Base-by-base conservation (phyloP, 2,797 vertebrate species). In the Hemibagrus guttatus region DNA sequence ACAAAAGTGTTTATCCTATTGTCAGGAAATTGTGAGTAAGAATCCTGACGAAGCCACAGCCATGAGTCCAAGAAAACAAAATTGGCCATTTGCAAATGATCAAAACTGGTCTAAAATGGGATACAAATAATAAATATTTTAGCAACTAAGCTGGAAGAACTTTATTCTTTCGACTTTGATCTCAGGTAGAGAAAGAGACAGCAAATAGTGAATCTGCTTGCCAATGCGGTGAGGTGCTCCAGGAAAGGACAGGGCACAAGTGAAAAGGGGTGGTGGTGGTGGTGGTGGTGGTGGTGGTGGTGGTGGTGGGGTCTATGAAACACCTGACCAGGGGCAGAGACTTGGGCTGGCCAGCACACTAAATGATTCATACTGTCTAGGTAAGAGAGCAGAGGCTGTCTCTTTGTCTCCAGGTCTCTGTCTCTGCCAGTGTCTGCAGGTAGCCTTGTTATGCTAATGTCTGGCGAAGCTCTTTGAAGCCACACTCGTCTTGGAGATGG, bases 401-500 rank as follows among this genome's bases (percentile, higher is more conserved):
- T 88, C 83, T 86, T 78, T 87, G 66, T 90, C 87, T 89, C 56
- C 19, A 63, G 69, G 80, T 90, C 84, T 90, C 64, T 84, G 88
- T 87, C 86, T 88, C 78, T 89, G 88, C 89, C 87, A 87, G 85
- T 71, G 87, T 89, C 86, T 87, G 89, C 89, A 88, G 88, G 90
- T 90, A 89, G 80, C 86, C 88, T 89, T 91, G 88, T 91, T 91
- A 90, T 91, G 90, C 85, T 89, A 89, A 90, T 89, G 86, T 88
- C 82, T 89, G 84, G 87, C 84, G 84, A 88, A 81, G 84, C 85
- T 88, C 91, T 90, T 91, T 91, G 91, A 91, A 91, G 91, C 86
- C 83, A 64, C 87, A 85, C 87, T 89, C 90, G 88, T 90, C 88
- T 89, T 88, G 80, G 81, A 87, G 88, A 90, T 89, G 76, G 89